Conservation (phyloP, 2,113 vertebrate species). For the Lophochroa leadbeateri region DNA sequence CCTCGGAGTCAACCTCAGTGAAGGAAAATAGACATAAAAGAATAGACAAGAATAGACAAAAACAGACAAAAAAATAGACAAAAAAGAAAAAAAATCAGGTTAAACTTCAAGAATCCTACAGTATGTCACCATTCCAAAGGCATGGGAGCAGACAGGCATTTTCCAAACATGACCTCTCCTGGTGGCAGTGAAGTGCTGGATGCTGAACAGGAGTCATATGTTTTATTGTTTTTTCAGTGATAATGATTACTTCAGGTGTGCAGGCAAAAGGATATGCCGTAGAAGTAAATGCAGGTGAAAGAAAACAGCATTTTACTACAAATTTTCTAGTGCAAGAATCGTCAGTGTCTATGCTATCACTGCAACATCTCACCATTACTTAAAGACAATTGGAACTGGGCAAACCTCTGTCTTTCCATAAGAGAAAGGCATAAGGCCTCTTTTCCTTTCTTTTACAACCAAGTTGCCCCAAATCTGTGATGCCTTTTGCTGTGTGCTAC, state of each 20-base stretch:
- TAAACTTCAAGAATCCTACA: not conserved
- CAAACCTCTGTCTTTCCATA: not conserved
- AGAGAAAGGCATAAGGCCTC: not conserved
- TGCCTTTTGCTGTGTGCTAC: not conserved
- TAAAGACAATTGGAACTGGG: not conserved
- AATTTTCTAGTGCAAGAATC: not conserved
- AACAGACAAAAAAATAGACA: not conserved
- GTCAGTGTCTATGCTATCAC: not conserved
- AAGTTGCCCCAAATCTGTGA: not conserved
- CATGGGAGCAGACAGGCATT: not conserved
- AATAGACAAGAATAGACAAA: too few relatives aligned
- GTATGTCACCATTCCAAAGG: not conserved
- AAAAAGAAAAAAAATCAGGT: not conserved
- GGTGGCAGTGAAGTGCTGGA: not conserved
- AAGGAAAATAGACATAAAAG: not conserved
- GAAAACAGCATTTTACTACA: not conserved
- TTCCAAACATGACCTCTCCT: not conserved
- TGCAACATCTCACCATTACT: fast-evolving
- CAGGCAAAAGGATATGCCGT: not conserved
- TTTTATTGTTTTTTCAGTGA: not conserved
- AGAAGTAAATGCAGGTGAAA: not conserved
- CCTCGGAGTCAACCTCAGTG: not conserved
- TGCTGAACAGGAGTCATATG: not conserved
- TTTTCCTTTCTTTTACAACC: not conserved
- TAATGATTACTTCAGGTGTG: not conserved